phyloP scores from a whole-genome alignment of 2,113 vertebrate species.

The Saguinus midas region DNA sequence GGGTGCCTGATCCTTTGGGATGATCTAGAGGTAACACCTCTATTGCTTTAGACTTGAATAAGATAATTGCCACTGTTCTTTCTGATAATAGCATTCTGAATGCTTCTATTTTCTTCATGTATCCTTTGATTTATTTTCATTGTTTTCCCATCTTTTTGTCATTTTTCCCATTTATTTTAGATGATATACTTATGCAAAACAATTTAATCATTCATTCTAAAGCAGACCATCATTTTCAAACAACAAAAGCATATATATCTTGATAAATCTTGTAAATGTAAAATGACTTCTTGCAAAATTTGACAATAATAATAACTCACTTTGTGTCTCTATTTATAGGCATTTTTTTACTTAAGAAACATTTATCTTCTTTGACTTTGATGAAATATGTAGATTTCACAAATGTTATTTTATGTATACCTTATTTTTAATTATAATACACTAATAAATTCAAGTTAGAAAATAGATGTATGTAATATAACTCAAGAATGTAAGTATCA shows the following conservation, averaged over 20 bases:
- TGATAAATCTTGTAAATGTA: not conserved
- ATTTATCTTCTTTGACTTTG: not conserved
- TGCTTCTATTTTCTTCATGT: not conserved
- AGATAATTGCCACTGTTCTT: not conserved
- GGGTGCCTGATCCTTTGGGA: not conserved
- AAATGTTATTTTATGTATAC: not conserved
- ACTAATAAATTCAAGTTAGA: not conserved
- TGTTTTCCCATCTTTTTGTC: not conserved
- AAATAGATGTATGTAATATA: not conserved
- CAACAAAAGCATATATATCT: not conserved
- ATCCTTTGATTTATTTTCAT: not conserved
- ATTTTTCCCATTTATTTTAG: not conserved
- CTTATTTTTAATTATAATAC: not conserved
- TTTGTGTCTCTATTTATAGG: not conserved
- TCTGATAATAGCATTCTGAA: accelerated
- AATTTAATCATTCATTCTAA: not conserved
- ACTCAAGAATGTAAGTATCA: not conserved
- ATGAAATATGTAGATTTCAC: not conserved
- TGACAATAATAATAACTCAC: not conserved
- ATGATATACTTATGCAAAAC: not conserved
- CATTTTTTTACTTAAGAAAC: not conserved
- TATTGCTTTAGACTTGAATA: not conserved
- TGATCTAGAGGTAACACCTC: not conserved
- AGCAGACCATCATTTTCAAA: not conserved
- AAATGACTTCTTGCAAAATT: not conserved